phyloP scores from a whole-genome alignment of 2,113 vertebrate genomes.

The Zosterops pallidus region DNA sequence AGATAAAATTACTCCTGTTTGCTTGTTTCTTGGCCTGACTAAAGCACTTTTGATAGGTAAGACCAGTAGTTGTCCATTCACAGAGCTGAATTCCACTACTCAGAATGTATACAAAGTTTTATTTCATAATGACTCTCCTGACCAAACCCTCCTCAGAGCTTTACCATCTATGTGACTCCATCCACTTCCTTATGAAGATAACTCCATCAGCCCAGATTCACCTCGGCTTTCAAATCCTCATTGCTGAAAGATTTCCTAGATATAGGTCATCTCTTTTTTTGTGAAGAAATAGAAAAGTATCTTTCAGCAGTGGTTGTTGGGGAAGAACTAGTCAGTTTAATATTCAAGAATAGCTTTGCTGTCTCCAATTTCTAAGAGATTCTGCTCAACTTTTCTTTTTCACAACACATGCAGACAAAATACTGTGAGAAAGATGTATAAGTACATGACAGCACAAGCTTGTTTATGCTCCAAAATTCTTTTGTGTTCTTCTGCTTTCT shows the following conservation, averaged over 20 bases:
- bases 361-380: not conserved
- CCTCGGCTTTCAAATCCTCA: not conserved
- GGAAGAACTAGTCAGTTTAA: not conserved
- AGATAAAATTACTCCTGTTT: not conserved
- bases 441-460: not conserved
- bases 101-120: not conserved
- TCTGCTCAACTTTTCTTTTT: not conserved
- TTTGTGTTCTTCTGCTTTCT: not conserved
- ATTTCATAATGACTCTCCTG: not conserved
- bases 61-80: not conserved
- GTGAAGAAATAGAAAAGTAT: not conserved
- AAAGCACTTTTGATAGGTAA: not conserved
- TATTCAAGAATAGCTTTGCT: not conserved
- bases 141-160: not conserved
- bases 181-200: not conserved
- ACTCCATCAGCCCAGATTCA: not conserved
- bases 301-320: not conserved
- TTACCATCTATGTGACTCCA: not conserved
- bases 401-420: not conserved
- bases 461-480: not conserved
- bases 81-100: not conserved
- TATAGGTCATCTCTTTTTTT: not conserved
- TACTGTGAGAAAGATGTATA: not conserved
- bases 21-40: not conserved
- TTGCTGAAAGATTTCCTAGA: not conserved